Evolutionary conservation across 2,888 invertebrate species (phyloP).

Genomic region (Apantesis nais): DNA sequence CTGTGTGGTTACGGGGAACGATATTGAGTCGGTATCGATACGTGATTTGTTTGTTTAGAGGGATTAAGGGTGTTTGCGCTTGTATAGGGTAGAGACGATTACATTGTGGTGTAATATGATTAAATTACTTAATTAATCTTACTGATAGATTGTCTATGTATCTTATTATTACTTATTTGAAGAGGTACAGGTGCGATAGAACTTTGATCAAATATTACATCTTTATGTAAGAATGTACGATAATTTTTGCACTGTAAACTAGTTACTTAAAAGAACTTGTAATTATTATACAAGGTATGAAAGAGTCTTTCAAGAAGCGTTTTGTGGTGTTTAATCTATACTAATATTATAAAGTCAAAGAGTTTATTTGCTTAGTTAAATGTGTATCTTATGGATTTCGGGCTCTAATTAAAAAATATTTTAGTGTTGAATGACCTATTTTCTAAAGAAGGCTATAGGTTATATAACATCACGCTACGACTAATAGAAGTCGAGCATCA

Average conservation of each 20-base stretch:
- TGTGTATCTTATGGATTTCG: too few species aligned
- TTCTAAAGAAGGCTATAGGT: too few species aligned
- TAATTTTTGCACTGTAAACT: neutral
- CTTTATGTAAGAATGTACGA: neutral
- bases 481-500: neutral
- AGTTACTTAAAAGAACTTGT: neutral
- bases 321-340: neutral
- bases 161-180: neutral
- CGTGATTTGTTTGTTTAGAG: constrained; percentile 17
- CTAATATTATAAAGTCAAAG: too few species aligned
- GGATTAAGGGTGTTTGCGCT: neutral
- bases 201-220: neutral
- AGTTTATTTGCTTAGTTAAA: too few species aligned
- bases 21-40: constrained; percentile 17
- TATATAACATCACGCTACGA: too few species aligned
- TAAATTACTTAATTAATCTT: neutral
- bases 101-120: neutral
- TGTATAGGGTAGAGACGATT: neutral
- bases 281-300: neutral
- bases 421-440: too few species aligned
- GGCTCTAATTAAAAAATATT: too few species aligned
- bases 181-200: neutral
- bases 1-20: constrained; percentile 13
- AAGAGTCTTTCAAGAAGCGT: neutral
- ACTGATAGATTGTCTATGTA: neutral